Evolutionary conservation across 2,888 invertebrate genomes (phyloP).

Genomic region (Augochlorella aurata): DNA sequence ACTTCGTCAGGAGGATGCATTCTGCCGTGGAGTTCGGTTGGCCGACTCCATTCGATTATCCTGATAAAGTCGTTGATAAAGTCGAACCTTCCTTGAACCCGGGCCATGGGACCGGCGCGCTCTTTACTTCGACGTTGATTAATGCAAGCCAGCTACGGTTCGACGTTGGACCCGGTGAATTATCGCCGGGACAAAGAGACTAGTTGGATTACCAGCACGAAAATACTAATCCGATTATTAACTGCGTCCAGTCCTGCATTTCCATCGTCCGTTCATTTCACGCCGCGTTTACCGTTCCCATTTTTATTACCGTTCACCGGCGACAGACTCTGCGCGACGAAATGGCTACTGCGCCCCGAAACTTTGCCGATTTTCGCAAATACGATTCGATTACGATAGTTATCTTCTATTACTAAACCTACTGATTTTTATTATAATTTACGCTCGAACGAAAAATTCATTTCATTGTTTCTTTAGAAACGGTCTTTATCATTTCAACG

Average conservation of each 20-base stretch:
- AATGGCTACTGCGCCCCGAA: no score
- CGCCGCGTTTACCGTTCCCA: not conserved
- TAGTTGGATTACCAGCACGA: slow-evolving; percentile 26
- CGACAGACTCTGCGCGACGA: no score
- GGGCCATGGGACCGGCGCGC: slow-evolving; percentile 16
- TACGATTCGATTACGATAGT: no score
- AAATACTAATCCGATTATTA: slow-evolving; percentile 52
- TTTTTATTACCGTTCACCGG: not conserved
- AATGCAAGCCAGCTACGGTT: slow-evolving; percentile 48
- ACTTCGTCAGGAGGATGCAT: slow-evolving; percentile 61
- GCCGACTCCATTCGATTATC: slow-evolving; percentile 68
- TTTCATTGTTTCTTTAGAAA: no score
- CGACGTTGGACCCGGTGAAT: slow-evolving; percentile 44
- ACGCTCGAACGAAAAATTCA: no score
- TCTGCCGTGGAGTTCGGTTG: slow-evolving; percentile 35
- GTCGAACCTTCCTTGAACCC: slow-evolving; percentile 49
- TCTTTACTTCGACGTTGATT: slow-evolving; percentile 60
- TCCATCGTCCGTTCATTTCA: not conserved
- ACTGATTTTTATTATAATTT: no score
- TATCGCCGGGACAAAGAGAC: slow-evolving; percentile 33
- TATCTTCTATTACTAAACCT: no score
- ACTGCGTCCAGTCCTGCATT: slow-evolving; percentile 11
- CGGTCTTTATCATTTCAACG: no score
- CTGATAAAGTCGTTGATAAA: slow-evolving; percentile 70
- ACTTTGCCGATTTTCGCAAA: no score